A percentile compares a stretch with the other conserved stretches of the same genome.
These are phyloP conservation scores for Folsomia manolachei DNA, from an alignment of 2,888 invertebrate genomes.

Conservation along the genomic window DNA sequence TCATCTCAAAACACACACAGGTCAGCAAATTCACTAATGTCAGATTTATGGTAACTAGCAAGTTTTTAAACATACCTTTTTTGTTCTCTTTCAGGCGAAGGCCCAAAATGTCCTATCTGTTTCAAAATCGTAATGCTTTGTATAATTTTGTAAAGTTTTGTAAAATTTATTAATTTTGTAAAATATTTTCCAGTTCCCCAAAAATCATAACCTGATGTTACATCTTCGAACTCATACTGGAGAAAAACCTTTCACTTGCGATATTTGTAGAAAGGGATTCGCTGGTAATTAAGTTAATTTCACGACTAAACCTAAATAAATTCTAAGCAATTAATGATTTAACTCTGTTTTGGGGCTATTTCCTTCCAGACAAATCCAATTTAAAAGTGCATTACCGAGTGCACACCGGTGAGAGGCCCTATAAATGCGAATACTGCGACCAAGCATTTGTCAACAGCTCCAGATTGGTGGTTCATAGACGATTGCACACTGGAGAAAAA, in stretches of 20 bases:
- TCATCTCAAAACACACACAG: conserved; percentile 47
- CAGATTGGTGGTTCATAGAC: conserved; percentile 44
- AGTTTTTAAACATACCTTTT: neutral
- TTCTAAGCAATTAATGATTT: no score
- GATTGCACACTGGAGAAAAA: conserved; percentile 44
- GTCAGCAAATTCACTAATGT: conserved; percentile 8
- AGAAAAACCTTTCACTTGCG: conserved; percentile 45
- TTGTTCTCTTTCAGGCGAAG: conserved; percentile 32
- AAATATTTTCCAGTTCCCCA: no score
- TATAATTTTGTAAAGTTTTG: neutral
- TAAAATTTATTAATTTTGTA: no score
- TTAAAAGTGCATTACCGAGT: conserved; percentile 39
- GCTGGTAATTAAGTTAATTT: no score
- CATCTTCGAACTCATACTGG: conserved; percentile 46
- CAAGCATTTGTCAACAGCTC: conserved; percentile 41
- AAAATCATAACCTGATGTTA: conserved; percentile 44
- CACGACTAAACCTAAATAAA: no score
- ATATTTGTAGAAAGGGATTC: conserved; percentile 42
- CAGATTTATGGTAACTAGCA: neutral
- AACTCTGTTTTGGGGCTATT: no score
- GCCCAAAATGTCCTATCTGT: conserved; percentile 41
- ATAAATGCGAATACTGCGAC: conserved; percentile 32
- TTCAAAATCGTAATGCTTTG: no score
- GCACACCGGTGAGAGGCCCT: conserved; percentile 32
- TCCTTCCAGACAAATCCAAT: conserved; percentile 36